Evolutionary conservation across 2,113 vertebrate genomes (phyloP).

Genomic region (Gobio gobio): DNA sequence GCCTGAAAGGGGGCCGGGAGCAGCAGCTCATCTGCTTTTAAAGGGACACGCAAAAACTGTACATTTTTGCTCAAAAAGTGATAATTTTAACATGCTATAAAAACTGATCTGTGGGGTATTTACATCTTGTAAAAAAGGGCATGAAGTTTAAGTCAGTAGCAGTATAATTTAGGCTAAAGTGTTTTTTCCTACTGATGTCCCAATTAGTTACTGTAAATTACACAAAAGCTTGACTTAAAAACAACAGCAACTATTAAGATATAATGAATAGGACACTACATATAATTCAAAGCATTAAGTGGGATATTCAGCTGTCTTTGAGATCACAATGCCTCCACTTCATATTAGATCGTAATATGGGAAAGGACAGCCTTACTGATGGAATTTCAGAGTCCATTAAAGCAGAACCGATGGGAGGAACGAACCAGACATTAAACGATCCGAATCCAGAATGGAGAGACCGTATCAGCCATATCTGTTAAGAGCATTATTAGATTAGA

Average conservation of each 20-base stretch:
- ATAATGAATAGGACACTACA: constrained; percentile 4
- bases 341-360: constrained; percentile 41
- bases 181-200: not conserved
- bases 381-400: constrained; percentile 59
- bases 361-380: constrained; percentile 47
- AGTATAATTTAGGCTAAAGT: not conserved
- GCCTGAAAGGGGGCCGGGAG: too few species aligned
- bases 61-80: too few species aligned
- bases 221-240: not conserved
- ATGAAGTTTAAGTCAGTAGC: not conserved
- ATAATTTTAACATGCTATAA: too few species aligned
- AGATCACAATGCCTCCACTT: constrained; percentile 35
- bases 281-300: constrained; percentile 23
- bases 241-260: constrained; percentile 5
- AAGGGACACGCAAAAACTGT: too few species aligned
- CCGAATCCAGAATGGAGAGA: constrained; percentile 44
- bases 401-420: constrained; percentile 44
- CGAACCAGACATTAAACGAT: constrained; percentile 44
- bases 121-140: too few species aligned
- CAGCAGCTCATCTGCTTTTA: too few species aligned
- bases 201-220: constrained; percentile 13
- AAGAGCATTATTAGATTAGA: constrained; percentile 61
- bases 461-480: constrained; percentile 52
- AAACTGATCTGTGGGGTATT: too few species aligned
- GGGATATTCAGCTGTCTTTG: constrained; percentile 22